Evolutionary conservation across 1,140 invertebrate genomes (phyloP), one percentile per base, ranked within the genome.

Genomic region (Notospermus geniculatus): DNA sequence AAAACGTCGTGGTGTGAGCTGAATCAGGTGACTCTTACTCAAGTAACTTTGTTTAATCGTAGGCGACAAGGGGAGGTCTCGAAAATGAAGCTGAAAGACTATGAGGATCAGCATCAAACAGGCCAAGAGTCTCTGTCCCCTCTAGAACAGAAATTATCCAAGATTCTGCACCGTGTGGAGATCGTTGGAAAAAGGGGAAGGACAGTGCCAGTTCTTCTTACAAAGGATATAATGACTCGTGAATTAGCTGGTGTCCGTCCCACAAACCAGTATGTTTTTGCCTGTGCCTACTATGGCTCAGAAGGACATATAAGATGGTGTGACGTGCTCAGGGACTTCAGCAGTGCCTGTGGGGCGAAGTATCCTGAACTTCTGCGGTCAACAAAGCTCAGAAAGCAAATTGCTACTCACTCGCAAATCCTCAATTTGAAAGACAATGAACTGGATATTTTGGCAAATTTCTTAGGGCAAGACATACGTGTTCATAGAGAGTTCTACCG

Each of bases 381-480:
- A 54, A 69, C 61, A 4, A 63, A 61, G 32, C 29, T 70, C 1
- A 45, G 65, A 55, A 70, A 65, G 23, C 68, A 70, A 25, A 55
- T 67, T 19, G 62, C 62, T 1, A 59, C 57, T 15, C 53, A 65
- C 2, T 57, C 57, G 7, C 65, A 70, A 52, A 52, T 67, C n/a
- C 19, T 67, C 9, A 65, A 63, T 43, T 22, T 72, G 1, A 67
- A 27, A 39, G 61, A 69, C 7, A 54, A 61, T 50, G 55, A 64
- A 2, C 62, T 66, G 19, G 68, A 71, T 36, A 55, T 65, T 13
- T 32, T 72, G 32, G 69, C 71, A 5, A 61, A 60, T n/a, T 65
- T 68, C 45, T 60, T 66, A 60, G 68, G 71, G 1, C 66, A 67
- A 60, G 66, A 70, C 53, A 68, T 71, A n/a, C 55, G 60, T 15